Percentiles rank a stretch among this genome's conserved stretches.
Conservation (phyloP, 2,797 vertebrate genomes). For the Apodemus agrarius region DNA sequence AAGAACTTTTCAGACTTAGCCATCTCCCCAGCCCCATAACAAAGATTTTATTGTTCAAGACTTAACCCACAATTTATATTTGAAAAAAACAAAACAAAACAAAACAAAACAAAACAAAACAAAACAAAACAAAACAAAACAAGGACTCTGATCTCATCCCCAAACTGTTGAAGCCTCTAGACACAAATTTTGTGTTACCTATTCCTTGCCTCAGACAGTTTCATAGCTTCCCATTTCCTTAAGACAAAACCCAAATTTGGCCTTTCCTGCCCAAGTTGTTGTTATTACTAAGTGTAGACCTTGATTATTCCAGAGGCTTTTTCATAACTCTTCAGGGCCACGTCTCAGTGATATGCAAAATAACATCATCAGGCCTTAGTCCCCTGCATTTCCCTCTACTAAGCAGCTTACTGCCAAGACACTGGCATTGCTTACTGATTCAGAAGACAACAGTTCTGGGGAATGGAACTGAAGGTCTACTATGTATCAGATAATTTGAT, state of each 20-base stretch:
- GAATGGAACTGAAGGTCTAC: not conserved
- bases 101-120: too few relatives aligned
- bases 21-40: not conserved
- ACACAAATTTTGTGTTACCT: slow-evolving; percentile 5
- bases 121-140: too few relatives aligned
- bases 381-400: not conserved
- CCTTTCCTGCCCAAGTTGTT: not conserved
- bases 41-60: slow-evolving; percentile 38
- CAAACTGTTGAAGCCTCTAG: slow-evolving; percentile 24
- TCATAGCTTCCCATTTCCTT: not conserved
- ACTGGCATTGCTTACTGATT: not conserved
- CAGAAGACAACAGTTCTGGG: not conserved
- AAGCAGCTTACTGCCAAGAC: not conserved
- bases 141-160: slow-evolving; percentile 1
- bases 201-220: slow-evolving; percentile 7
- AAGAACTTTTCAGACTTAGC: not conserved
- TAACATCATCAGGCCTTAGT: slow-evolving; percentile 8
- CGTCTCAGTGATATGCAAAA: slow-evolving; percentile 48
- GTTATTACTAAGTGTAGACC: slow-evolving; percentile 23
- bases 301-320: not conserved
- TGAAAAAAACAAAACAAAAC: too few relatives aligned
- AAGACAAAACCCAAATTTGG: not conserved
- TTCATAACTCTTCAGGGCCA: not conserved
- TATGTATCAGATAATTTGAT: not conserved
- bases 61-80: slow-evolving; percentile 26